Conservation (phyloP, 1,140 invertebrate genomes). For the Drosophila rufa region DNA sequence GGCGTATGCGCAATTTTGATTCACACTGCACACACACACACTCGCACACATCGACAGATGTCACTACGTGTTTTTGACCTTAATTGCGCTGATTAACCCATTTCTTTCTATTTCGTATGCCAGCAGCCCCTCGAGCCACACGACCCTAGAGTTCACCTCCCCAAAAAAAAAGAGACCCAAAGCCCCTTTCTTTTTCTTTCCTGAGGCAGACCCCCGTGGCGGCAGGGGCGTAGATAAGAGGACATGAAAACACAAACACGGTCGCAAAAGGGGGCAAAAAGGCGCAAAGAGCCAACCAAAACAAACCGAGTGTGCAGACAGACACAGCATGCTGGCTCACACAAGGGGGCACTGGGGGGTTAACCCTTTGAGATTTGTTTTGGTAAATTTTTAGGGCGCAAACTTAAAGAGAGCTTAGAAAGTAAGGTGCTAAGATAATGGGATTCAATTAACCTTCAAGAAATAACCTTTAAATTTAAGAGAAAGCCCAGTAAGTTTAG, state of each 20-base stretch:
- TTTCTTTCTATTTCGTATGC: slow-evolving; percentile 58
- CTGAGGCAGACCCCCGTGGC: slow-evolving; percentile 13
- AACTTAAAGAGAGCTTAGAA: background rate
- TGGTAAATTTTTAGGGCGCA: background rate
- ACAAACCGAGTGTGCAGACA: slow-evolving; percentile 36
- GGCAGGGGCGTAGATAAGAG: slow-evolving; percentile 36
- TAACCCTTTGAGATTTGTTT: slow-evolving; percentile 11
- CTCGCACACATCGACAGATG: slow-evolving; percentile 9
- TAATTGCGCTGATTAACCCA: slow-evolving; percentile 79
- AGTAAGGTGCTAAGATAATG: background rate
- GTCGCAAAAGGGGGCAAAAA: slow-evolving; percentile 10
- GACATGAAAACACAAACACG: slow-evolving; percentile 16
- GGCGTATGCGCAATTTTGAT: slow-evolving; percentile 76
- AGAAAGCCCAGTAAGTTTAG: too few relatives aligned
- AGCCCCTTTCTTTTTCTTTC: background rate
- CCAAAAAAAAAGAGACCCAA: slow-evolving; percentile 1
- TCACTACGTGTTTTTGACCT: slow-evolving; percentile 76
- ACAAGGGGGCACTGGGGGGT: slow-evolving; percentile 10
- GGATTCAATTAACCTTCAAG: background rate
- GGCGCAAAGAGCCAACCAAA: slow-evolving; percentile 34
- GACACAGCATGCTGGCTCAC: slow-evolving; percentile 17
- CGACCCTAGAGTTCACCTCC: slow-evolving; percentile 38
- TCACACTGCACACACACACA: slow-evolving; percentile 42
- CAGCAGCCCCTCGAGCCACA: slow-evolving; percentile 54
- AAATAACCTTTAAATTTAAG: background rate